A percentile compares a stretch with the other conserved stretches of the same genome.
These are phyloP conservation scores for Phoenicopterus ruber DNA, from an alignment of 2,113 vertebrate genomes.

Conservation along the genomic window DNA sequence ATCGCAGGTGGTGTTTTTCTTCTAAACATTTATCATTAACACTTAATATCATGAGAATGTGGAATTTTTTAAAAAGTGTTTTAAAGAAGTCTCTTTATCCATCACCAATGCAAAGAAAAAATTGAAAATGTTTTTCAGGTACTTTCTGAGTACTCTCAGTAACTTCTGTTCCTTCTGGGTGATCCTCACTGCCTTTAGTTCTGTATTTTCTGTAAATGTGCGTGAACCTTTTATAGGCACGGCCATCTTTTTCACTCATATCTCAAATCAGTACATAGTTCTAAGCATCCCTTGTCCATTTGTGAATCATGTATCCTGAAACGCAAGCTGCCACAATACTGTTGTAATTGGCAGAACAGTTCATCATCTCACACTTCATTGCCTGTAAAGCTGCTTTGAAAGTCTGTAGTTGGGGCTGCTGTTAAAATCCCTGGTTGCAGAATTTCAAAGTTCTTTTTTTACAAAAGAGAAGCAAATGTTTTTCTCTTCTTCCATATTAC, in stretches of 20 bases:
- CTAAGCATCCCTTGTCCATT: background rate
- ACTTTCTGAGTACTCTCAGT: background rate
- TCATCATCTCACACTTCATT: background rate
- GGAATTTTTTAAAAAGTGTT: background rate
- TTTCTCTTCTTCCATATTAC: background rate
- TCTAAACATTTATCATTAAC: background rate
- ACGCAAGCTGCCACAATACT: background rate
- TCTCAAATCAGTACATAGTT: background rate
- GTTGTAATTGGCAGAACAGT: background rate
- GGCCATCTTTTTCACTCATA: background rate
- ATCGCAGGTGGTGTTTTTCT: background rate
- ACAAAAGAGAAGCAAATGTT: background rate
- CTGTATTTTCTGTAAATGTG: background rate
- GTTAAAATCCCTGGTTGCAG: background rate
- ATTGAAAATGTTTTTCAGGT: background rate
- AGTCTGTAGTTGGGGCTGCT: background rate
- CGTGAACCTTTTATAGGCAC: background rate
- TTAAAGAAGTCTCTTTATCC: background rate
- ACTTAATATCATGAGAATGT: accelerated
- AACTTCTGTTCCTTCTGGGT: background rate
- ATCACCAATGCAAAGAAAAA: background rate
- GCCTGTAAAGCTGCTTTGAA: background rate
- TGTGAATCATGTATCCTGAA: background rate
- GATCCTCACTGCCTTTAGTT: background rate
- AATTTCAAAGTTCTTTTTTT: background rate